Base-by-base conservation (phyloP, 2,113 vertebrate species). In the Entomyzon cyanotis region DNA sequence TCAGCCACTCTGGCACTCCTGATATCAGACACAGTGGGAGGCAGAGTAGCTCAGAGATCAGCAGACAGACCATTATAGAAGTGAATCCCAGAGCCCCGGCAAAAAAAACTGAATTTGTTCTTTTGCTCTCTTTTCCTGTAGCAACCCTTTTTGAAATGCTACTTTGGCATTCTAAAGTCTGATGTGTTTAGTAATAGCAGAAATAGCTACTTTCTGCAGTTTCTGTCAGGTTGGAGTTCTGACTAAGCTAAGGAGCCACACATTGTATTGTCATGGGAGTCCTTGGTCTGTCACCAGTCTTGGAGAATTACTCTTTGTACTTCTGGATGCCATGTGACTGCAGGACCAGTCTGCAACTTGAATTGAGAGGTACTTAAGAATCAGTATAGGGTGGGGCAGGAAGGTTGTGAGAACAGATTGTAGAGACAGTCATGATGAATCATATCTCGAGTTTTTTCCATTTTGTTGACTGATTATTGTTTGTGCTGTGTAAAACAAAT, bases 11-110 rank as follows among this genome's bases (percentile, higher is more conserved):
- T 87, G 93, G 77, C 93, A 95, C 80, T 96, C 81, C 95, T 84
- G 89, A 73, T 96, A 92, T 89, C 89, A 79, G 78, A 73, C 95
- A 50, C 97, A 94, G 95, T 81, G 78, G 95, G 97, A 96, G 92
- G 87, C 87, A 94, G 73, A 95, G 93, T 56, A 90, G 76, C 93
- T 97, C 58, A 47, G 84, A 93, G 58, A 94, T 84, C 94, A 83
- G 71, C 89, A 95, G 82, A 75, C 49, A 84, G 59, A 78, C 53
- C 21, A 85, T 90, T 82, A 80, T 8, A 69, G 44, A 55, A 95
- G 50, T 82, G 91, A 95, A 95, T 96, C 93, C 74, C 75, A 74
- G 53, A 92, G 82, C 74, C 33, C 8, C 47, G 47, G 50, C n/a
- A 93, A 75, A 94, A 84, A 31, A 4, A 11, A 3, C 52, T 52